Conservation (phyloP, 1,140 invertebrate genomes). For the Wasmannia auropunctata region DNA sequence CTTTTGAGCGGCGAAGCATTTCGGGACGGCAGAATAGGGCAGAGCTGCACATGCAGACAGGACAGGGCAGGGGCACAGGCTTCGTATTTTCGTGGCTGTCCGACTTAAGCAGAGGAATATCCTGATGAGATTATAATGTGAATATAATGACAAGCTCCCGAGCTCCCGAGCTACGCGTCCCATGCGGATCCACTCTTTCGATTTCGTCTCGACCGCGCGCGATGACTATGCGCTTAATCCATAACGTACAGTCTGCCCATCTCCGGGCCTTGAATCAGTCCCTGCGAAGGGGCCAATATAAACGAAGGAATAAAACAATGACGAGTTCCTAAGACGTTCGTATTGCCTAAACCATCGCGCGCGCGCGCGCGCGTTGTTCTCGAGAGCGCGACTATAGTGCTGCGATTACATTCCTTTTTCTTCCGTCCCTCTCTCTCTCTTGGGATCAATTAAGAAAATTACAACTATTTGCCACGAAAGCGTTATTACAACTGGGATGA, state of each 20-base stretch:
- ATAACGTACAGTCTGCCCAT: conserved; percentile 10
- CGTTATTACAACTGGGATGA: conserved; percentile 2
- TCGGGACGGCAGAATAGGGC: background rate
- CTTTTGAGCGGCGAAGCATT: conserved; percentile 4
- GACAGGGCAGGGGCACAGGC: conserved; percentile 34
- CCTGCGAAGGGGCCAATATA: background rate
- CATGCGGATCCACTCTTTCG: conserved; percentile 59
- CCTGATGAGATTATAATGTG: conserved; percentile 83
- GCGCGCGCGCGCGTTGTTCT: background rate
- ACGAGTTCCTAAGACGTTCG: conserved; percentile 50
- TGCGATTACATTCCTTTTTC: conserved; percentile 15
- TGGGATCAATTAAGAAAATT: background rate
- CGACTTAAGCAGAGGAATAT: conserved; percentile 76
- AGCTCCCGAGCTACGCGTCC: conserved; percentile 75
- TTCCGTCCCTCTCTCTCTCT: background rate
- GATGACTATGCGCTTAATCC: conserved; percentile 64
- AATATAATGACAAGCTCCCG: conserved; percentile 82
- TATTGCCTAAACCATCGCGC: conserved; percentile 26
- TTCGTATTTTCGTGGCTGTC: conserved; percentile 73
- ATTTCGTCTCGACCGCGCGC: conserved; percentile 51
- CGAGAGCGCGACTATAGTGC: conserved; percentile 26
- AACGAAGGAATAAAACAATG: conserved; percentile 51
- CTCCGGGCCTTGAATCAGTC: conserved; percentile 31
- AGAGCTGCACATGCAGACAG: conserved; percentile 43
- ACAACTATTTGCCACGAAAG: background rate